A percentile compares a stretch with the other conserved stretches of the same genome.
phyloP scores from a whole-genome alignment of 2,888 invertebrate genomes.

The Pammene aurita region DNA sequence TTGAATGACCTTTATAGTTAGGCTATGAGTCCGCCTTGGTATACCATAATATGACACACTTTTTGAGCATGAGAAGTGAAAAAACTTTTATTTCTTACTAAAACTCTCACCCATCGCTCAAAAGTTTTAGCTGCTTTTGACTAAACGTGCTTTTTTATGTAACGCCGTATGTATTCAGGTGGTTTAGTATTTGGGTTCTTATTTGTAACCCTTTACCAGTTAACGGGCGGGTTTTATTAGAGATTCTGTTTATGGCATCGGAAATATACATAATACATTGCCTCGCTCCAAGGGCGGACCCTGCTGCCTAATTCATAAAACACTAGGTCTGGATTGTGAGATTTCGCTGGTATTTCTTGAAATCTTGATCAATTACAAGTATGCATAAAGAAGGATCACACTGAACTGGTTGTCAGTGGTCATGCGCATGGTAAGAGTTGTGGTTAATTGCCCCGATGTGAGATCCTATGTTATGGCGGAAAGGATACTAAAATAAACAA shows the following conservation, averaged over 20 bases:
- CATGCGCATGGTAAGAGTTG: neutral
- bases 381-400: neutral
- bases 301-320: neutral
- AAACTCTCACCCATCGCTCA: too few relatives aligned
- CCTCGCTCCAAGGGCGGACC: slow-evolving; percentile 12
- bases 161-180: neutral
- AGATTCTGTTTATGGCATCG: slow-evolving; percentile 20
- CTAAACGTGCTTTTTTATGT: too few relatives aligned
- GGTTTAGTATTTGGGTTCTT: neutral
- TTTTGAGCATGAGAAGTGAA: too few relatives aligned
- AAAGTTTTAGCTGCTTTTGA: too few relatives aligned
- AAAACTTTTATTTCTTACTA: too few relatives aligned
- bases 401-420: neutral
- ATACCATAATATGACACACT: too few relatives aligned
- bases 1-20: too few relatives aligned
- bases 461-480: neutral
- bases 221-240: slow-evolving; percentile 22
- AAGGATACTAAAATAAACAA: neutral
- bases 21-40: too few relatives aligned
- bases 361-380: neutral
- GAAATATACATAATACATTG: slow-evolving; percentile 29
- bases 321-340: neutral
- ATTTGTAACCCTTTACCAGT: slow-evolving; percentile 18
- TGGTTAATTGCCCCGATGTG: neutral
- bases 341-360: neutral